A percentile compares a stretch with the other conserved stretches of the same genome.
These are phyloP conservation scores for Melolontha melolontha DNA, from an alignment of 2,888 invertebrate genomes.

Conservation along the genomic window DNA sequence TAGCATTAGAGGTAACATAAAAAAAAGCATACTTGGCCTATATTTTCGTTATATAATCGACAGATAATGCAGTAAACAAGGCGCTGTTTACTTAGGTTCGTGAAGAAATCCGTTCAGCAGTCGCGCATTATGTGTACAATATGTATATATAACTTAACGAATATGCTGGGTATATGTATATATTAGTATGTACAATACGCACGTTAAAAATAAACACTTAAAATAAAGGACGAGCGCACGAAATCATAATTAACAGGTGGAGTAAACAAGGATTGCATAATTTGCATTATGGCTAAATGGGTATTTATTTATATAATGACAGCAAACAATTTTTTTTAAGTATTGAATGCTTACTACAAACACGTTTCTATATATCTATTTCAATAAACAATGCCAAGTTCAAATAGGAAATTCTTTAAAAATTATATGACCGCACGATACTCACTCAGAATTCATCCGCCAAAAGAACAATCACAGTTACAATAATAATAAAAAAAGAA, in stretches of 20 bases:
- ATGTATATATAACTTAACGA: no score
- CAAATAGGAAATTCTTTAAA: constrained; percentile 11
- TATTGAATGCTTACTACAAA: no score
- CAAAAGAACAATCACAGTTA: constrained; percentile 14
- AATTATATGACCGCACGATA: background rate
- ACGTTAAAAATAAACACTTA: constrained; percentile 24
- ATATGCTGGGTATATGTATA: no score
- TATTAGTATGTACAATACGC: background rate
- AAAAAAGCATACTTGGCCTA: constrained; percentile 19
- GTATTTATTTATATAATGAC: background rate
- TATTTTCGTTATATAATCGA: constrained; percentile 24
- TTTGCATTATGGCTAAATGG: constrained; percentile 24
- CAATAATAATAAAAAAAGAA: constrained; percentile 9
- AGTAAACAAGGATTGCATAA: constrained; percentile 18
- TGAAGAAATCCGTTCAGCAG: constrained; percentile 11
- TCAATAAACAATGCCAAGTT: constrained; percentile 38
- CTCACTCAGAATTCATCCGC: constrained; percentile 8
- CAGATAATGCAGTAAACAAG: constrained; percentile 25
- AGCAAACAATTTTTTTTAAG: constrained; percentile 2
- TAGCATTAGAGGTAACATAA: no score
- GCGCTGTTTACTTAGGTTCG: constrained; percentile 28
- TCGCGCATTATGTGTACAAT: no score
- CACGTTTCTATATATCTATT: constrained; percentile 21
- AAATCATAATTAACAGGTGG: constrained; percentile 30
- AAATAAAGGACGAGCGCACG: constrained; percentile 14